phyloP scores from a whole-genome alignment of 2,888 invertebrate genomes.

The Tiphia femorata region DNA sequence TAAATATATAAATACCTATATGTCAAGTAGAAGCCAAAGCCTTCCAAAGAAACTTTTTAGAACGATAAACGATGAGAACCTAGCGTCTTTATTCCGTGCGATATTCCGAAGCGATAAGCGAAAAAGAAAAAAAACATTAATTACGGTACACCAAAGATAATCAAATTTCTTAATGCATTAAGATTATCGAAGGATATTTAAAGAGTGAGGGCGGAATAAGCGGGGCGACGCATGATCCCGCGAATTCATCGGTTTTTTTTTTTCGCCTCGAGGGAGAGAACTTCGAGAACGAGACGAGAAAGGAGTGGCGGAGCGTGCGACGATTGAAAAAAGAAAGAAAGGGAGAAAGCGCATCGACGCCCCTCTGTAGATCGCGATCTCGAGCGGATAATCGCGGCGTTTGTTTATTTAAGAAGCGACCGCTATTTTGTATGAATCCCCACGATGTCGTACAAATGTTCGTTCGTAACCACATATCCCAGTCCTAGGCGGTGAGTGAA shows the following conservation, averaged over 20 bases:
- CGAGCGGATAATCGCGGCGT: constrained; percentile 51
- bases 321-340: neutral
- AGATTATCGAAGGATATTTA: neutral
- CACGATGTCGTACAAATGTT: constrained; percentile 66
- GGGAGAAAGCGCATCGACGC: constrained; percentile 30
- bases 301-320: too few relatives aligned
- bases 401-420: constrained; percentile 57
- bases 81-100: neutral
- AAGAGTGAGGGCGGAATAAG: neutral
- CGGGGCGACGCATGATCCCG: neutral
- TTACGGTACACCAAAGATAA: neutral
- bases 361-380: constrained; percentile 36
- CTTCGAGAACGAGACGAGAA: too few relatives aligned
- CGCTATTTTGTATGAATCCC: constrained; percentile 67
- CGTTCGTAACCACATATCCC: constrained; percentile 62
- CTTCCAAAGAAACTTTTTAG: constrained; percentile 8
- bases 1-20: neutral
- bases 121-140: neutral
- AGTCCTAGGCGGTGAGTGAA: constrained; percentile 47
- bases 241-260: too few relatives aligned
- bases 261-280: too few relatives aligned
- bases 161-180: neutral
- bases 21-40: constrained; percentile 8
- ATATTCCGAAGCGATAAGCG: neutral
- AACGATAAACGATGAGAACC: neutral